These are phyloP conservation scores for Dinoponera quadriceps DNA, from an alignment of 1,140 invertebrate species.

Conservation along the genomic window DNA sequence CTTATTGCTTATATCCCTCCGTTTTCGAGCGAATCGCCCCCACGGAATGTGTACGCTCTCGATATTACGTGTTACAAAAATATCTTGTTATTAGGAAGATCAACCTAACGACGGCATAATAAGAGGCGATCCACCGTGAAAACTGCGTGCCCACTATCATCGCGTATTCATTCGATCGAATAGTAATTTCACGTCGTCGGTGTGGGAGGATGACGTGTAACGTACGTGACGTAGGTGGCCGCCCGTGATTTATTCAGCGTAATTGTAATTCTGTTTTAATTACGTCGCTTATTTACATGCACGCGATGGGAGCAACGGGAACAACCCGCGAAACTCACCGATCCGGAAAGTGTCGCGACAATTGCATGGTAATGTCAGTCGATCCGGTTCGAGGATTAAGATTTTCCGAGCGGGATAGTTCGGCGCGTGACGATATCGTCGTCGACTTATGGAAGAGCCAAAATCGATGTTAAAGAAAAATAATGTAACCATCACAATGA, in stretches of 20 bases:
- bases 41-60: too few species aligned
- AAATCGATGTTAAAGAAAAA: slow-evolving; percentile 16
- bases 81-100: slow-evolving; percentile 7
- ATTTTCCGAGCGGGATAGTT: not conserved
- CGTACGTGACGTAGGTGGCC: slow-evolving; percentile 36
- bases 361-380: not conserved
- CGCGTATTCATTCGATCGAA: not conserved
- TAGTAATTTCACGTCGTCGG: not conserved
- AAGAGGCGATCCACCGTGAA: not conserved
- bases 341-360: not conserved
- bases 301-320: not conserved
- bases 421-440: not conserved
- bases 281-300: slow-evolving; percentile 29
- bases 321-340: not conserved
- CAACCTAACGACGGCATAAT: too few species aligned
- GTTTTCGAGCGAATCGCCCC: too few species aligned
- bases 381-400: slow-evolving; percentile 16
- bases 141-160: not conserved
- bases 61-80: not conserved
- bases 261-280: slow-evolving; percentile 28
- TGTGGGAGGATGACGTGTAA: not conserved
- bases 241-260: slow-evolving; percentile 16
- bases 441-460: not conserved
- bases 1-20: too few species aligned
- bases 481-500: not conserved